Evolutionary conservation across 1,140 invertebrate species (phyloP).

Genomic region (Drosophila busckii): DNA sequence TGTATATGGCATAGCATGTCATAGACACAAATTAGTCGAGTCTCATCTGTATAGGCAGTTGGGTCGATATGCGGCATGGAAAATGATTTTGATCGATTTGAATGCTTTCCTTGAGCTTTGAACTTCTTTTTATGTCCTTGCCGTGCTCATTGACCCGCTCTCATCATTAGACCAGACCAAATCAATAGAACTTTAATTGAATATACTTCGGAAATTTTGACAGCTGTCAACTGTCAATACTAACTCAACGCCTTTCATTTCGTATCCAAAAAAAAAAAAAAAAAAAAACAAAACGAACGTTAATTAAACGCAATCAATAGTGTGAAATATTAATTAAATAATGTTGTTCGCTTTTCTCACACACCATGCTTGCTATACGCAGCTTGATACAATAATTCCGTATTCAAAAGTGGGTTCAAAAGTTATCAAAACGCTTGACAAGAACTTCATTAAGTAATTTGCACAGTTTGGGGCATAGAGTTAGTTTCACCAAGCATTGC

Average conservation of each 20-base stretch:
- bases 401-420: too few relatives aligned
- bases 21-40: conserved; percentile 45
- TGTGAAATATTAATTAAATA: conserved; percentile 66
- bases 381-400: too few relatives aligned
- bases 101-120: conserved; percentile 49
- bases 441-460: too few relatives aligned
- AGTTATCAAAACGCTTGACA: too few relatives aligned
- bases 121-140: conserved; percentile 52
- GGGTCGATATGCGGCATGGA: conserved; percentile 62
- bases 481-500: too few relatives aligned
- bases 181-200: conserved; percentile 54
- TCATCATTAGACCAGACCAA: neutral
- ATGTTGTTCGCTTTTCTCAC: conserved; percentile 14
- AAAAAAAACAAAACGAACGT: conserved; percentile 6
- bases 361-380: too few relatives aligned
- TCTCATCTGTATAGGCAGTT: conserved; percentile 50
- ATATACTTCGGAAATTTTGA: conserved; percentile 52
- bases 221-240: conserved; percentile 51
- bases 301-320: conserved; percentile 55
- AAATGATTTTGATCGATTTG: conserved; percentile 59
- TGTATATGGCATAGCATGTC: conserved; percentile 57
- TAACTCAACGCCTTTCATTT: conserved; percentile 13
- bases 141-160: conserved; percentile 31
- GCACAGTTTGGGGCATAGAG: neutral
- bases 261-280: neutral